Conservation (phyloP, 2,888 invertebrate genomes). For the Acholoe squamosa region DNA sequence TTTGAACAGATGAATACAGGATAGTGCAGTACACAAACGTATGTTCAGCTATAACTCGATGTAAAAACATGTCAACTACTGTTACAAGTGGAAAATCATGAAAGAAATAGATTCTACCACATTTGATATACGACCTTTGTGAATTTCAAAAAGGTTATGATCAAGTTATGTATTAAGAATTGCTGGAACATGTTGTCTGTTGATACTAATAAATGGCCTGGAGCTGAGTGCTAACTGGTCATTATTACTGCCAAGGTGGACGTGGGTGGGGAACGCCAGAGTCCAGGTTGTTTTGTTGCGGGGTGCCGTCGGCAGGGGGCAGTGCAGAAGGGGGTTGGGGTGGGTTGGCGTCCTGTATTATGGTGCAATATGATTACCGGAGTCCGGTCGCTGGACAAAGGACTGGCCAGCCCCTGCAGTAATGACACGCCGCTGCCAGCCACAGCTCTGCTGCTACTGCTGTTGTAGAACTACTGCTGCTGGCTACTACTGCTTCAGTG, state of each 20-base stretch:
- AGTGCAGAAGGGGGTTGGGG: background rate
- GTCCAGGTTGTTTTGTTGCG: conserved; percentile 27
- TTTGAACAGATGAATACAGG: too few species aligned
- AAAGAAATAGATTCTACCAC: too few species aligned
- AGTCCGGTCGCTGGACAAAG: conserved; percentile 41
- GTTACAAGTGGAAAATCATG: too few species aligned
- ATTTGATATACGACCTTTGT: too few species aligned
- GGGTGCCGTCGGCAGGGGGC: conserved; percentile 16
- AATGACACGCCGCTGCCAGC: background rate
- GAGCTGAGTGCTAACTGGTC: background rate
- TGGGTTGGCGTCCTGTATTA: background rate
- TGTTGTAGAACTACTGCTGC: background rate
- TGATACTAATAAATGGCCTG: too few species aligned
- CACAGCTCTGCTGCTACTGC: background rate
- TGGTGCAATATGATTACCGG: conserved; percentile 44
- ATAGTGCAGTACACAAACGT: too few species aligned
- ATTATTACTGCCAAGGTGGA: background rate
- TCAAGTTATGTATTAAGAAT: background rate
- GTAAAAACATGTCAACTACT: too few species aligned
- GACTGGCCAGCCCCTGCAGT: background rate
- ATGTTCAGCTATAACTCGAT: too few species aligned
- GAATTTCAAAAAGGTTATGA: too few species aligned
- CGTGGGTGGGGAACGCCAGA: background rate
- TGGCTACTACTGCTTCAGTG: background rate
- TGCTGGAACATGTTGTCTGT: background rate